Evolutionary conservation across 23 tunicate genomes (phyloP).

Genomic region (Ciona savignyi): DNA sequence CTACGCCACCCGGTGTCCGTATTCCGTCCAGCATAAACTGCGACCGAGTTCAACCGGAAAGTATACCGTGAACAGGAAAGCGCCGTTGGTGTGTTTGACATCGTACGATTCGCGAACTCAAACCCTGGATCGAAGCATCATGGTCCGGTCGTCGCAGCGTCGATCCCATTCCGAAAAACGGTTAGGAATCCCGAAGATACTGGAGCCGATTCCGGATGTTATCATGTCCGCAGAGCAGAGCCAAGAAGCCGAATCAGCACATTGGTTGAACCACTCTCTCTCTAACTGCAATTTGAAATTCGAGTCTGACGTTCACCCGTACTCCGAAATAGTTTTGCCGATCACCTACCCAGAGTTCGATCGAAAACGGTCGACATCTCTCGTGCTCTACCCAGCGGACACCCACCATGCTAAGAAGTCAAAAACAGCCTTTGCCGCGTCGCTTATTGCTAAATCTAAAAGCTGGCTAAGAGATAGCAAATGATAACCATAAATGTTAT

Average conservation of each 20-base stretch:
- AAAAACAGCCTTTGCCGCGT: slow-evolving; percentile 5
- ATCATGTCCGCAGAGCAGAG: background rate
- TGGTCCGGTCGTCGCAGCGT: background rate
- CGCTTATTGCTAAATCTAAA: slow-evolving; percentile 30
- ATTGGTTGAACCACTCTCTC: slow-evolving; percentile 15
- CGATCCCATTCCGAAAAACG: background rate
- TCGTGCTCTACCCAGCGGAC: slow-evolving; percentile 9
- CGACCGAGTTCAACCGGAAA: slow-evolving; percentile 1
- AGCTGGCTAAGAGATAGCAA: slow-evolving; percentile 22
- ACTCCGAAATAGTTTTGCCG: slow-evolving; percentile 25
- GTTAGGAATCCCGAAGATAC: background rate
- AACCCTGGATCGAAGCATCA: background rate
- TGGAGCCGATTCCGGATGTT: slow-evolving; percentile 10
- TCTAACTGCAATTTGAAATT: slow-evolving; percentile 2
- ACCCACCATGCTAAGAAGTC: background rate
- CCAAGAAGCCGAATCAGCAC: background rate
- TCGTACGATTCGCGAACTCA: background rate
- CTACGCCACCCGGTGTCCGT: slow-evolving; percentile 9
- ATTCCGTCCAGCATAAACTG: background rate
- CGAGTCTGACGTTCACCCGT: slow-evolving; percentile 18
- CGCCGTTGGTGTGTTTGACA: background rate
- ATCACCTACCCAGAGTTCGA: slow-evolving; percentile 5
- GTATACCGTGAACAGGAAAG: slow-evolving; percentile 1
- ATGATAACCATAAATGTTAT: background rate
- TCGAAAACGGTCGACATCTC: slow-evolving; percentile 32